Evolutionary conservation across 2,113 vertebrate species (phyloP).

Genomic region (Ivindomyrus marchei): DNA sequence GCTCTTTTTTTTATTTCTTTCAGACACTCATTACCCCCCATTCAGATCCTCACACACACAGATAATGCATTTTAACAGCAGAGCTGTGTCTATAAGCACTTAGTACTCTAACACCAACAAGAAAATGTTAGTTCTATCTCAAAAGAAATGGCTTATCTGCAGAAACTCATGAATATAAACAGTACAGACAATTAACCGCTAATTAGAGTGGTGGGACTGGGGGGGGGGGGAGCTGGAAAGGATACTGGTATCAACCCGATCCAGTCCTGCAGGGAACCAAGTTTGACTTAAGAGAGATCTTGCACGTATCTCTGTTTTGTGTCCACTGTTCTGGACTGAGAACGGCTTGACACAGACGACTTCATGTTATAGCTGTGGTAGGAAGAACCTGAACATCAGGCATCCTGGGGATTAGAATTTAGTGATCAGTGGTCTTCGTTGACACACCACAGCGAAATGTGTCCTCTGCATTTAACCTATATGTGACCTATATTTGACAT

Average conservation of each 20-base stretch:
- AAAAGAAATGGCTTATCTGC: not conserved
- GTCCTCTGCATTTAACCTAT: no score
- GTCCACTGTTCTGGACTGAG: not conserved
- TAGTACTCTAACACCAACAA: not conserved
- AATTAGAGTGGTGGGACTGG: not conserved
- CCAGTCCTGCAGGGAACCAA: not conserved
- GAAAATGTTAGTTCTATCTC: not conserved
- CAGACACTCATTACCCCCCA: not conserved
- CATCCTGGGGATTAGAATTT: not conserved
- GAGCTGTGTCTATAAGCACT: not conserved
- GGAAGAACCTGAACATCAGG: not conserved
- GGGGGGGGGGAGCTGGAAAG: not conserved
- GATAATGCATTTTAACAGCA: not conserved
- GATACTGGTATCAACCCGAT: not conserved
- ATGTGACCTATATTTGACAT: no score
- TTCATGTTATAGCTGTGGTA: not conserved
- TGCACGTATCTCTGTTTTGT: not conserved
- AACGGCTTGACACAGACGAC: not conserved
- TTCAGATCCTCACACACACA: not conserved
- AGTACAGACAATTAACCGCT: not conserved
- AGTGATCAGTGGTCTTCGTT: no score
- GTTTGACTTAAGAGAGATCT: not conserved
- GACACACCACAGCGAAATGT: no score
- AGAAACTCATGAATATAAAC: not conserved
- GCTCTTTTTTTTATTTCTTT: slow-evolving; percentile 17